Evolutionary conservation across 2,113 vertebrate genomes (phyloP).

Genomic region (Camelus dromedarius): DNA sequence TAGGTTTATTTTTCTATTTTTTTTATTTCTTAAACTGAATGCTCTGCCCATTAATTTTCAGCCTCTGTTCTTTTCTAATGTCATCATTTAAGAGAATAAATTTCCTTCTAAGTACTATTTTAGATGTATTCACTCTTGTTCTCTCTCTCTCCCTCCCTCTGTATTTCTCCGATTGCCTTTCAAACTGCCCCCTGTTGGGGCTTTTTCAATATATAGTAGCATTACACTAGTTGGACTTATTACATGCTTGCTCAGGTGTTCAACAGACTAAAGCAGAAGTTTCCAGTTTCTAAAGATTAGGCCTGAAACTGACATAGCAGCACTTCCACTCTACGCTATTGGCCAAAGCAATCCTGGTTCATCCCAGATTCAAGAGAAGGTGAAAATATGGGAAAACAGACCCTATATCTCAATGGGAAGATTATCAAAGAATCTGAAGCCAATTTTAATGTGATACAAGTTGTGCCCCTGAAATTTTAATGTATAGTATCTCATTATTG

Average conservation of each 20-base stretch:
- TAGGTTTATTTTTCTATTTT: neutral
- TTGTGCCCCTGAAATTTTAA: neutral
- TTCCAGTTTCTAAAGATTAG: neutral
- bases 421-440: neutral
- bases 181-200: neutral
- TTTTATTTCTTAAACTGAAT: neutral
- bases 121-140: neutral
- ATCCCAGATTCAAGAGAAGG: neutral
- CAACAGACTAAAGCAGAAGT: neutral
- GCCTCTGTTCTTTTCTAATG: neutral
- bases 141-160: too few species aligned
- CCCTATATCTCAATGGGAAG: neutral
- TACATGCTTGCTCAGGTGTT: neutral
- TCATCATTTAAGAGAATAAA: conserved; percentile 1
- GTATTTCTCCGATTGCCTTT: neutral
- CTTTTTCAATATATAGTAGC: neutral
- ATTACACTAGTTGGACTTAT: neutral
- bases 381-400: neutral
- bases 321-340: neutral
- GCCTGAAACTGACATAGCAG: neutral
- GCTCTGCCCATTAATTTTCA: neutral
- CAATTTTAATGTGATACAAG: neutral
- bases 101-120: neutral
- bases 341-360: neutral
- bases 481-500: neutral